Evolutionary conservation across 2,797 vertebrate genomes (phyloP), one percentile per base, ranked within the genome.

Genomic region (Gadopsis bispinosus): DNA sequence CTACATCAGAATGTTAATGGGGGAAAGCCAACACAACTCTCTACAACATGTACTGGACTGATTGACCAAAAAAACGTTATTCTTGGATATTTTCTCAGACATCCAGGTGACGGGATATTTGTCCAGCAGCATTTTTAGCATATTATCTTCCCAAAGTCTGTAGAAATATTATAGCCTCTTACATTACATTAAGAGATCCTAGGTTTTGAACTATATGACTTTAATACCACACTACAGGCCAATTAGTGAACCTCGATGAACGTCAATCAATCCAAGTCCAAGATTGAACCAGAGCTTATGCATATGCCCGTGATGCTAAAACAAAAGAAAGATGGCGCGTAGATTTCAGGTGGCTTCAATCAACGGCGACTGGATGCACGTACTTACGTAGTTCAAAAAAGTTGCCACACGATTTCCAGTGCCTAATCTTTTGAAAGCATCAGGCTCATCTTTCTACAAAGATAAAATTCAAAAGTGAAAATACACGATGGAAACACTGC

Each of bases 381-480:
- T 99, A 99, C 98, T 99, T 96, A 99, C 98, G 92, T 99, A 99
- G 95, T 97, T 98, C 95, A 99, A 98, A 97, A 96, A 97, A 92
- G 98, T 99, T 78, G 98, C 98, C 96, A 99, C 94, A 73, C 98
- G 98, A 96, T 99, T 99, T 94, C 98, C 98, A 95, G 97, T 99
- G 97, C 98, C 98, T 99, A 99, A 99, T 95, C 94, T 96, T 97
- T 98, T 99, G 98, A 99, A 99, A 95, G 95, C 98, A 97, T 99
- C 97, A 90, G 96, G 97, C 89, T 99, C 98, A 96, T 99, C 95
- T 96, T 96, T 99, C 98, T 99, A 99, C 90, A 92, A 97, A 97
- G 97, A 97, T 96, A 99, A 97, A 95, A 95, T 94, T 96, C 88
- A 88, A 97, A 88, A 96, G 72, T 94, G 90, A 95, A 97, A 94